Evolutionary conservation across 2,113 vertebrate genomes (phyloP).

Genomic region (Eublepharis macularius): DNA sequence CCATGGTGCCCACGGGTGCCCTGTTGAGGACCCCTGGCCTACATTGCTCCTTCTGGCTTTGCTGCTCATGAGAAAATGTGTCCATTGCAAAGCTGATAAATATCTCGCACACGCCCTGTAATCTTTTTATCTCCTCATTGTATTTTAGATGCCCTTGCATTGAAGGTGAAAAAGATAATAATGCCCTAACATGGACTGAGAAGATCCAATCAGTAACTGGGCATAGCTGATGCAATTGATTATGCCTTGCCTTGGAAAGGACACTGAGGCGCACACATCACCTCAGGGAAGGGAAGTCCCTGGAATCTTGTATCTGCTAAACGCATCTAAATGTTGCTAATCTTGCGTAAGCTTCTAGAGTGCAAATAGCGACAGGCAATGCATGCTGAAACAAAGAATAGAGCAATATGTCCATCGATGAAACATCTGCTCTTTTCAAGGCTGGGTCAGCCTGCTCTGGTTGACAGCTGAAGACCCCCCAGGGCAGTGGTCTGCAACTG

Average conservation of each 20-base stretch:
- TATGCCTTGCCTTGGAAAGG: slow-evolving; percentile 27
- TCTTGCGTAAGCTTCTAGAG: slow-evolving; percentile 57
- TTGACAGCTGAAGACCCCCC: too few relatives aligned
- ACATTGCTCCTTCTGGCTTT: neutral
- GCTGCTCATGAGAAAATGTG: neutral
- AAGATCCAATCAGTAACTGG: slow-evolving; percentile 25
- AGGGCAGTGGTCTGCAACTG: too few relatives aligned
- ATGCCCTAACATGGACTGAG: slow-evolving; percentile 29
- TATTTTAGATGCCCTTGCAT: slow-evolving; percentile 23
- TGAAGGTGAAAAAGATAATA: neutral
- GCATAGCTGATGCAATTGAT: slow-evolving; percentile 45
- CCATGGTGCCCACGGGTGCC: too few relatives aligned
- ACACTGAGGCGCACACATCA: slow-evolving; percentile 41
- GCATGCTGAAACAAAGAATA: slow-evolving; percentile 49
- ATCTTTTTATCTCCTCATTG: slow-evolving; percentile 20
- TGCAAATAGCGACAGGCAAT: slow-evolving; percentile 60
- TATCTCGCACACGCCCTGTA: slow-evolving; percentile 12
- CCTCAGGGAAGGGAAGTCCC: slow-evolving; percentile 52
- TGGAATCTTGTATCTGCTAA: slow-evolving; percentile 54
- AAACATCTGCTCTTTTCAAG: neutral
- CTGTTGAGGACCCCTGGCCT: neutral
- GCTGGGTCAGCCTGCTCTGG: too few relatives aligned
- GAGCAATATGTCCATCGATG: neutral
- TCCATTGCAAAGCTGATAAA: slow-evolving; percentile 32
- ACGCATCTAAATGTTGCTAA: slow-evolving; percentile 59